A percentile compares a stretch with the other conserved stretches of the same genome.
Conservation (phyloP, 2,888 invertebrate genomes). For the Acronicta leporina region DNA sequence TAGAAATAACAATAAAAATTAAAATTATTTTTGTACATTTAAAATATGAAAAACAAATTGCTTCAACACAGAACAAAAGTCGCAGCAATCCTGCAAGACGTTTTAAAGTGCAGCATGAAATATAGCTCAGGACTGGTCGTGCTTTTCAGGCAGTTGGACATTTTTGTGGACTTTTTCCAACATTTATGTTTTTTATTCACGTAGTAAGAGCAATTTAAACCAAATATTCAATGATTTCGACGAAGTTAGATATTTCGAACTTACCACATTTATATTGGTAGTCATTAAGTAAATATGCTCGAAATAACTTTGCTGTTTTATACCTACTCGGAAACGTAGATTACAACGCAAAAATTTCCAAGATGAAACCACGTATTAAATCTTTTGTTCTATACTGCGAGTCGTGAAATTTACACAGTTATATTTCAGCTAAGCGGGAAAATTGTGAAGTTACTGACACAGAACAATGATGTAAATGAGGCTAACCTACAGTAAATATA, state of each 20-base stretch:
- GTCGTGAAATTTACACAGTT: conserved; percentile 34
- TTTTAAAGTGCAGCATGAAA: conserved; percentile 63
- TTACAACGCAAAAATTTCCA: conserved; percentile 24
- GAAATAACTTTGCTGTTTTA: too few species aligned
- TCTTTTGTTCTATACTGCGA: conserved; percentile 44
- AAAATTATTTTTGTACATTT: too few species aligned
- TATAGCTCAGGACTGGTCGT: conserved; percentile 58
- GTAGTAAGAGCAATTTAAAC: not conserved
- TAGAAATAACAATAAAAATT: too few species aligned
- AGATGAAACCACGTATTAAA: conserved; percentile 27
- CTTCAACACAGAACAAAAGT: conserved; percentile 43
- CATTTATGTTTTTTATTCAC: conserved; percentile 18
- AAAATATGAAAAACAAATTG: not conserved
- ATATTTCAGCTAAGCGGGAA: conserved; percentile 23
- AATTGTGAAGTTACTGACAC: conserved; percentile 25
- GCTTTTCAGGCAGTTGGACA: conserved; percentile 44
- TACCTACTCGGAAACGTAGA: too few species aligned
- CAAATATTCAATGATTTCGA: not conserved
- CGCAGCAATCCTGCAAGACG: conserved; percentile 48
- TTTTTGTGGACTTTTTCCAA: conserved; percentile 17
- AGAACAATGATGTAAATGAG: conserved; percentile 47
- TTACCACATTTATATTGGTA: too few species aligned
- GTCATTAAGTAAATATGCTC: too few species aligned
- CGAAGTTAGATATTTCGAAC: too few species aligned
- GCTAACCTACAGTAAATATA: conserved; percentile 27